These are phyloP conservation scores for Gasterosteus nipponicus DNA, from an alignment of 2,113 vertebrate species.

Conservation along the genomic window DNA sequence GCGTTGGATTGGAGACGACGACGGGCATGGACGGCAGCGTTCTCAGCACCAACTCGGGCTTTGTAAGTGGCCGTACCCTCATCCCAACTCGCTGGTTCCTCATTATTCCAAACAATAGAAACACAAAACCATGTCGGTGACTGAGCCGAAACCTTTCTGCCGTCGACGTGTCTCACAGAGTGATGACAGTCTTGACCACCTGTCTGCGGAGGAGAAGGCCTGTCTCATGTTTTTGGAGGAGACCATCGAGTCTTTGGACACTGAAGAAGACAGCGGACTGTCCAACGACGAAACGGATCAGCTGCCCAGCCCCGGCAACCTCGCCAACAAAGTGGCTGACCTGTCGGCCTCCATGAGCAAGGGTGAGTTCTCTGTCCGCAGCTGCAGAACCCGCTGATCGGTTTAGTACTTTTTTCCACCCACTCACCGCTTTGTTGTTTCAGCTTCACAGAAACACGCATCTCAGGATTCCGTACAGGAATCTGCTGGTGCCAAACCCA, in stretches of 20 bases:
- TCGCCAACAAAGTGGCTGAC: constrained; percentile 63
- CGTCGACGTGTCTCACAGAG: constrained; percentile 76
- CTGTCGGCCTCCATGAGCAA: constrained; percentile 66
- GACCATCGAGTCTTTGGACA: constrained; percentile 91
- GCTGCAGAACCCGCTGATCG: constrained; percentile 10
- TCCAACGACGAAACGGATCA: constrained; percentile 81
- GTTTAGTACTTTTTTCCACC: constrained; percentile 2
- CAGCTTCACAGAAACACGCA: constrained; percentile 65
- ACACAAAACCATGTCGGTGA: not conserved
- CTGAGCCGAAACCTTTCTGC: not conserved
- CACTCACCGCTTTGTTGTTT: constrained; percentile 35
- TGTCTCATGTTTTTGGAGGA: constrained; percentile 94
- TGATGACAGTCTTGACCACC: constrained; percentile 86
- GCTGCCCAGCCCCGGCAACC: constrained; percentile 46
- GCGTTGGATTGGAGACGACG: constrained; percentile 74
- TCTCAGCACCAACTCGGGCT: constrained; percentile 83
- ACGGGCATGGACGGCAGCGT: constrained; percentile 80
- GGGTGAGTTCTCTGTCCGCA: constrained; percentile 57
- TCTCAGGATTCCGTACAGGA: constrained; percentile 32
- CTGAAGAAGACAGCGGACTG: constrained; percentile 86
- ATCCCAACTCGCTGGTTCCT: not conserved
- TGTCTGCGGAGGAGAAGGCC: constrained; percentile 92
- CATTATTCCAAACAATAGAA: not conserved
- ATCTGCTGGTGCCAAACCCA: constrained; percentile 5
- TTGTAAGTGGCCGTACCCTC: constrained; percentile 76